Conservation (phyloP, 2,888 invertebrate species). For the Andrena flavipes region DNA sequence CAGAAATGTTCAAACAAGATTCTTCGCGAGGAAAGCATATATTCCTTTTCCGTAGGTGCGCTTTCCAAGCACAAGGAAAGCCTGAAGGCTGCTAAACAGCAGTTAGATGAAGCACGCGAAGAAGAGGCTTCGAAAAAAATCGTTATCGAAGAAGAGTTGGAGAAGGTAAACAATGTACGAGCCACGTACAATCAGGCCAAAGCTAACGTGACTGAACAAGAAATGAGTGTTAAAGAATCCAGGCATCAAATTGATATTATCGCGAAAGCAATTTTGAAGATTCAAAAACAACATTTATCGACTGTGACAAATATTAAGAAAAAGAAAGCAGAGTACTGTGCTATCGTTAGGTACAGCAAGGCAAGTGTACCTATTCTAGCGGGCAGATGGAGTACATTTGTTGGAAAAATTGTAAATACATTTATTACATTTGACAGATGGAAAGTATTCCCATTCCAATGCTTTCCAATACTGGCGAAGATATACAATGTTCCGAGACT, state of each 20-base stretch:
- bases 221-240: slow-evolving; percentile 90
- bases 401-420: neutral
- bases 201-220: slow-evolving; percentile 90
- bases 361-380: slow-evolving; percentile 83
- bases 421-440: slow-evolving; percentile 34
- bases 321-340: slow-evolving; percentile 93
- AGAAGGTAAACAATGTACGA: slow-evolving; percentile 90
- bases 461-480: neutral
- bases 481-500: neutral
- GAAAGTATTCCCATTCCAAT: slow-evolving; percentile 45
- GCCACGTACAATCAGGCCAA: slow-evolving; percentile 90
- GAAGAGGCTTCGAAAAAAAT: slow-evolving; percentile 89
- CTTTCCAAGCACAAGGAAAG: slow-evolving; percentile 95
- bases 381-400: neutral
- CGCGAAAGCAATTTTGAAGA: slow-evolving; percentile 92
- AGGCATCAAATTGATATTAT: slow-evolving; percentile 90
- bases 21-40: neutral
- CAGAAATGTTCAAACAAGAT: too few relatives aligned
- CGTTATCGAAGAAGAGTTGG: slow-evolving; percentile 93
- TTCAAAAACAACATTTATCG: slow-evolving; percentile 91
- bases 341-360: slow-evolving; percentile 95
- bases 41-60: slow-evolving; percentile 87
- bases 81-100: slow-evolving; percentile 93
- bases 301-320: slow-evolving; percentile 94
- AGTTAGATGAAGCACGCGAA: slow-evolving; percentile 89